These are phyloP conservation scores for Spodoptera littoralis DNA, from an alignment of 2,888 invertebrate species.

Conservation along the genomic window DNA sequence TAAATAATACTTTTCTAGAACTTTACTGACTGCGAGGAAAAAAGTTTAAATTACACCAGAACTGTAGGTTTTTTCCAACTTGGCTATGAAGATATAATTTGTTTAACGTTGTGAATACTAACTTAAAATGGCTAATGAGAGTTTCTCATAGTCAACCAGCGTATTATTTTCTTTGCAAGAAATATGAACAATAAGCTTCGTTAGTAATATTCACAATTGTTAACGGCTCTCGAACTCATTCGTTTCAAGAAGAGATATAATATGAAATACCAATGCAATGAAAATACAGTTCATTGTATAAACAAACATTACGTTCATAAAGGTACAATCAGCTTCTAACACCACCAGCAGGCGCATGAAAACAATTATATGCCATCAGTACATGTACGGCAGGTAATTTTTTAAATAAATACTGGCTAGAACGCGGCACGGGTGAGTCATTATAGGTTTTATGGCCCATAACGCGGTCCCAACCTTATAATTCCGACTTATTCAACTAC, in stretches of 20 bases:
- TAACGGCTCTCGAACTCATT: not conserved
- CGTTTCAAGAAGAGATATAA: not conserved
- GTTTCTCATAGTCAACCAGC: conserved; percentile 31
- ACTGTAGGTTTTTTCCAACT: conserved; percentile 39
- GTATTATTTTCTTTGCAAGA: conserved; percentile 27
- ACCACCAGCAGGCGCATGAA: conserved; percentile 33
- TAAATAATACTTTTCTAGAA: conserved; percentile 47
- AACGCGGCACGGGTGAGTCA: conserved; percentile 63
- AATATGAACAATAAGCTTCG: conserved; percentile 11
- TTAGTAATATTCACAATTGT: conserved; percentile 14
- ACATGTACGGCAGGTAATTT: conserved; percentile 54
- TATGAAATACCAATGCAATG: not conserved
- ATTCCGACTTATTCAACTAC: conserved; percentile 71
- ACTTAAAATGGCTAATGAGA: conserved; percentile 45
- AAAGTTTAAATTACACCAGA: conserved; percentile 46
- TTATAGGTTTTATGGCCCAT: conserved; percentile 75
- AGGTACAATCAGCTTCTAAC: conserved; percentile 25
- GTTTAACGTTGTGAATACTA: conserved; percentile 52
- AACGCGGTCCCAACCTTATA: conserved; percentile 75
- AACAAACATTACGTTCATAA: no score
- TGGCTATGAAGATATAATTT: conserved; percentile 50
- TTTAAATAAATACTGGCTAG: conserved; percentile 64
- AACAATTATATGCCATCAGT: conserved; percentile 49
- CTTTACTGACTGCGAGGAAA: conserved; percentile 41
- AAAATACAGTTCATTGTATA: no score